Evolutionary conservation across 2,888 invertebrate species (phyloP), one percentile per base, ranked within the genome.

Genomic region (Priocnemis perturbator): DNA sequence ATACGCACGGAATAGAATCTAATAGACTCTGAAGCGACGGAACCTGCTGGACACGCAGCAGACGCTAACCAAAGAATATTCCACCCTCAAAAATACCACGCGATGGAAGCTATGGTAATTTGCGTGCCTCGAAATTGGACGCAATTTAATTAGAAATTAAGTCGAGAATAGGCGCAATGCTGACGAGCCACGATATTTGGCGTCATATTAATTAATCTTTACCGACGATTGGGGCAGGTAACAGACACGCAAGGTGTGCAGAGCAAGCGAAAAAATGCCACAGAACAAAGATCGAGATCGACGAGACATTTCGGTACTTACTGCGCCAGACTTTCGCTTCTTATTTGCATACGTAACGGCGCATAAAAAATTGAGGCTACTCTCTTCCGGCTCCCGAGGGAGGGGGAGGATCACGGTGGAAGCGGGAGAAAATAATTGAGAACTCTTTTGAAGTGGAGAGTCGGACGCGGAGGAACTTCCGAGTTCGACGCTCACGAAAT

Each of bases 261-360:
- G 26, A 26, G 5, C 26, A n/a, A n/a, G n/a, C n/a, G n/a, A n/a
- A n/a, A n/a, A n/a, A n/a, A n/a, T n/a, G n/a, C n/a, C n/a, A n/a
- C 17, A 3, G 17, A 7, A 11, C 50, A 17, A 17, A 50, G 19
- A 14, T 17, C 17, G 1, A 14, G 17, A 50, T 37, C 17, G 17
- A 17, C 17, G 50, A 50, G 50, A 50, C 50, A 50, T 17, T 50
- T 50, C 19, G 50, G 7, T 19, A n/a, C 50, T 50, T 19, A n/a
- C 17, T 2, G 2, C 14, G 2, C 14, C 50, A 19, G 56, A 76
- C 53, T 57, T 69, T 74, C 64, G 70, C 58, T 60, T 58, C 65
- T 71, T 75, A 72, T 80, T 79, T 79, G 72, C 79, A 78, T 73
- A 67, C 71, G 75, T 77, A 78, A 81, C 71, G 77, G 74, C 66